Percentiles rank a stretch among this genome's conserved stretches.
Conservation (phyloP, 1,140 invertebrate species). For the Aphaenogaster ashmeadi region DNA sequence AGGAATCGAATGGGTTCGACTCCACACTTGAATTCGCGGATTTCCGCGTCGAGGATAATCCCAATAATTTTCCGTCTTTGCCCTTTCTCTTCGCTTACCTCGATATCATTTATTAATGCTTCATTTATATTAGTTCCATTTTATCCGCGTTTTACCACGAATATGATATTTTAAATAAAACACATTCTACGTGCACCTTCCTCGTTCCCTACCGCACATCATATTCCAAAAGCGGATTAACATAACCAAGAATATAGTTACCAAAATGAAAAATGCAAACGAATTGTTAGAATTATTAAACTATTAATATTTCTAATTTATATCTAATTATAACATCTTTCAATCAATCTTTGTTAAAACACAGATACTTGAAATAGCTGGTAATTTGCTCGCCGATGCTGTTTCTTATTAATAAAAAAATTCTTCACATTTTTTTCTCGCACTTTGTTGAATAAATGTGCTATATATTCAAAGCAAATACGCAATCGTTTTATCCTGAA, state of each 20-base stretch:
- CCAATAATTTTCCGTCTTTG: slow-evolving; percentile 16
- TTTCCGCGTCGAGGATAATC: slow-evolving; percentile 42
- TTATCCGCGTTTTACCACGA: background rate
- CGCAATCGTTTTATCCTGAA: slow-evolving; percentile 26
- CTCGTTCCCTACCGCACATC: background rate
- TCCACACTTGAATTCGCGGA: slow-evolving; percentile 59
- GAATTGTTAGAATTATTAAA: background rate
- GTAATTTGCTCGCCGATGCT: no score
- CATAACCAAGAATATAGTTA: background rate
- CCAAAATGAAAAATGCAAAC: background rate
- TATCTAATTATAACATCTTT: background rate
- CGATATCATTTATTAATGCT: slow-evolving; percentile 58
- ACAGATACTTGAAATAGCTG: background rate
- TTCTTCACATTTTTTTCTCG: background rate
- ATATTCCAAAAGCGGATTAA: background rate
- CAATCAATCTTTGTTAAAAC: background rate
- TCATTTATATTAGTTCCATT: background rate
- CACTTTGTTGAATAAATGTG: background rate
- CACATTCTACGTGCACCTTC: background rate
- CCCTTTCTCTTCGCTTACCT: background rate
- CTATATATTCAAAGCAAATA: background rate
- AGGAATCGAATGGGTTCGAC: slow-evolving; percentile 64
- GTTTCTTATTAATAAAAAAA: background rate
- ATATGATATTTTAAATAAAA: slow-evolving; percentile 24
- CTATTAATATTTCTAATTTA: background rate